Conservation (phyloP, 2,797 vertebrate species). For the Chrosomus eos region DNA sequence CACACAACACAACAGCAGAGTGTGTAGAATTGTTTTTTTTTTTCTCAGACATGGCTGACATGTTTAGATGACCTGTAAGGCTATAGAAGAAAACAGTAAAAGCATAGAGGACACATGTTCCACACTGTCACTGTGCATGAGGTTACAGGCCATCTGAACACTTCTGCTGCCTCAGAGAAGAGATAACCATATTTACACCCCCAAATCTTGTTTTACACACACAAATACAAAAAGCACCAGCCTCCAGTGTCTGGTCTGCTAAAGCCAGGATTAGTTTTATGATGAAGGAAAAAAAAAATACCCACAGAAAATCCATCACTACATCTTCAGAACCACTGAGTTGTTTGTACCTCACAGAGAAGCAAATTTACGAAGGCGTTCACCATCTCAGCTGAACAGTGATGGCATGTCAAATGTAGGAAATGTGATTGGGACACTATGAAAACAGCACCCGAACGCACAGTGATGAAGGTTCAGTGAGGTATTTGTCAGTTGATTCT, state of each 20-base stretch:
- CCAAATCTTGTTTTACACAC: constrained; percentile 54
- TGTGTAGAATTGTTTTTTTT: constrained; percentile 52
- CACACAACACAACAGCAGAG: neutral
- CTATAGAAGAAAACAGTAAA: constrained; percentile 63
- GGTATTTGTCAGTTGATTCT: constrained; percentile 57
- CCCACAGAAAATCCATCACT: constrained; percentile 27
- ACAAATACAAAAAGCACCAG: constrained; percentile 37
- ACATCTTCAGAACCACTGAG: constrained; percentile 11
- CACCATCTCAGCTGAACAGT: constrained; percentile 10
- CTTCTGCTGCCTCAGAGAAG: constrained; percentile 51
- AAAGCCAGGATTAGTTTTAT: constrained; percentile 50
- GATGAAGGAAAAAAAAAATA: neutral
- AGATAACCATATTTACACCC: constrained; percentile 49
- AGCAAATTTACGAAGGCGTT: neutral
- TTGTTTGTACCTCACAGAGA: constrained; percentile 25
- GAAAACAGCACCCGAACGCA: neutral
- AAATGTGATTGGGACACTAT: constrained; percentile 7
- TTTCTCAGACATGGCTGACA: constrained; percentile 56
- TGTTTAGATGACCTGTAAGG: constrained; percentile 69
- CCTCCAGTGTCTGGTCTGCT: constrained; percentile 21
- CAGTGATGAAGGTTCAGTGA: neutral
- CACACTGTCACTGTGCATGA: constrained; percentile 66
- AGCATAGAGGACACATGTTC: constrained; percentile 71
- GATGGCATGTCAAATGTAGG: neutral
- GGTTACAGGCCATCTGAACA: constrained; percentile 63